phyloP scores from a whole-genome alignment of 2,113 vertebrate genomes.

The Corvus cornix region DNA sequence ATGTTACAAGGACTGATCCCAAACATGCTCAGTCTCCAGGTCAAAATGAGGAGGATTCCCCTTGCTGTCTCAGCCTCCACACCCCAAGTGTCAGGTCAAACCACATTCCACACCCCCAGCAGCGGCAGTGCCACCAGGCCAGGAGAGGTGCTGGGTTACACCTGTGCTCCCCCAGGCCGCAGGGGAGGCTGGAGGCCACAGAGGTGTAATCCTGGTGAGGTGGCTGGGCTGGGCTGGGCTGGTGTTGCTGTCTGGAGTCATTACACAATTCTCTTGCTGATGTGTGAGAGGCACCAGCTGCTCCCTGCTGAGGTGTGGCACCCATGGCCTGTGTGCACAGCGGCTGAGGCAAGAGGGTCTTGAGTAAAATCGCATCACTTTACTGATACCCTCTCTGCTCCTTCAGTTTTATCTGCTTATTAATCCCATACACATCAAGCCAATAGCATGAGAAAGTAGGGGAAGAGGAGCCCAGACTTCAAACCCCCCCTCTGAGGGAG shows the following conservation, averaged over 20 bases:
- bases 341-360: not conserved
- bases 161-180: accelerated
- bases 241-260: not conserved
- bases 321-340: accelerated
- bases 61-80: accelerated
- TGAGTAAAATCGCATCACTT: not conserved
- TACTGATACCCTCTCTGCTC: not conserved
- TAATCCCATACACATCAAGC: not conserved
- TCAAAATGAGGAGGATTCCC: accelerated
- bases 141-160: not conserved
- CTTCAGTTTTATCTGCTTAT: not conserved
- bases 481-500: not conserved
- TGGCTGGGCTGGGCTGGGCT: not conserved
- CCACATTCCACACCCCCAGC: not conserved
- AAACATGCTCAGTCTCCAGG: not conserved
- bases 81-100: not conserved
- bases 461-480: not conserved
- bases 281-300: not conserved
- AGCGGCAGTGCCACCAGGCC: accelerated
- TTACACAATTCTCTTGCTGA: not conserved
- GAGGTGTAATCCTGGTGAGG: not conserved
- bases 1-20: not conserved
- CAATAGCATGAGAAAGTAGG: not conserved
- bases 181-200: not conserved
- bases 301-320: not conserved